Base-by-base conservation (phyloP, 2,113 vertebrate species). In the Cryptotis parvus region DNA sequence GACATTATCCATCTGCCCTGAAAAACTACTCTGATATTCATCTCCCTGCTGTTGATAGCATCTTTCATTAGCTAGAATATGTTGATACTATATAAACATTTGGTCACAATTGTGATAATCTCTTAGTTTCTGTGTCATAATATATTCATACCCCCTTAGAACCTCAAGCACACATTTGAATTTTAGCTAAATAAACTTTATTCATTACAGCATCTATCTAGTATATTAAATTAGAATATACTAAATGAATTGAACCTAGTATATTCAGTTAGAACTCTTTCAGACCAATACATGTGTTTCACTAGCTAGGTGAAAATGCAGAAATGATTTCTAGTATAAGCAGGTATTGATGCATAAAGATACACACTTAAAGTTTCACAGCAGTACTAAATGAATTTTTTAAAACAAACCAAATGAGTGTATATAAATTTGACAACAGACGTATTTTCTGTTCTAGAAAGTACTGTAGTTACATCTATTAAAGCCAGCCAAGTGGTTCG, bases 31-130 rank as follows among this genome's bases (percentile, higher is more conserved):
- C 20, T 45, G 2, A 77, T 81, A 85, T 26, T 37, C 15, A 29
- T n/a, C 29, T 12, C 27, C 9, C 31, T 58, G 10, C 3, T 63
- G 9, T 55, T 65, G 69, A 89, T 72, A 82, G 22, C 24, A 72
- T 70, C 69, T 92, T 81, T 81, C 52, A 77, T 92, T 90, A 86
- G n/a, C 63, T 22, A 81, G 76, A 84, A 82, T 82, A 82, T 76
- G 72, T 58, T 63, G 63, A 18, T 45, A 35, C 11, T 5, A 65
- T 72, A 77, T 24, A 81, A 81, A 75, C 24, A 20, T 58, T 52
- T 72, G 26, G 20, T n/a, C 49, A 55, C 24, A 77, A 15, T 20
- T 43, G 55, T 41, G 9, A 70, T 79, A 87, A 74, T 24, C 2
- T 79, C 20, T 69, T 78, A 58, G 26, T 18, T 93, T 29, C 15